Evolutionary conservation across 1,140 invertebrate species (phyloP).

Genomic region (Papilio glaucus): DNA sequence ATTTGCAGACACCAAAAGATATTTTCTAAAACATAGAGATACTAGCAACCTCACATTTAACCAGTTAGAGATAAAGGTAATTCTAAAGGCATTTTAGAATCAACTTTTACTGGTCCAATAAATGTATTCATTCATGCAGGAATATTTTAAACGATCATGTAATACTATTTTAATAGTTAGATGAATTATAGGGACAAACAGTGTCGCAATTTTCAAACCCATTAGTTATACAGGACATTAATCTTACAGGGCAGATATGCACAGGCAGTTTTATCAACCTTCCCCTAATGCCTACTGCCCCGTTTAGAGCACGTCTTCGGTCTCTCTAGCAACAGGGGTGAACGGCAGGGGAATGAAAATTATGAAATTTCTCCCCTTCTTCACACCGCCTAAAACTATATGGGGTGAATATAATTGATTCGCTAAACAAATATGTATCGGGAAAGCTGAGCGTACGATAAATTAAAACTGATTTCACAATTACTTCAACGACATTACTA

Average conservation of each 20-base stretch:
- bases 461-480: conserved; percentile 11
- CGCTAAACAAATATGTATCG: conserved; percentile 41
- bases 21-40: too few species aligned
- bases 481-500: neutral
- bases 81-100: too few species aligned
- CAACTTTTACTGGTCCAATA: too few species aligned
- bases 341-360: conserved; percentile 50
- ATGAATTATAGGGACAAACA: neutral
- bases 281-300: conserved; percentile 19
- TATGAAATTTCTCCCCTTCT: conserved; percentile 44
- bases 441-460: conserved; percentile 21
- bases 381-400: conserved; percentile 43
- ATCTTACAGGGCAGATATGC: neutral
- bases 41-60: too few species aligned
- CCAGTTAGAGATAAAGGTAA: too few species aligned
- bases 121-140: too few species aligned
- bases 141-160: too few species aligned
- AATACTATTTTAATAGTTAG: neutral
- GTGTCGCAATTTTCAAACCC: conserved; percentile 4
- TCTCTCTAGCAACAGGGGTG: conserved; percentile 36
- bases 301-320: conserved; percentile 22
- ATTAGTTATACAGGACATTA: conserved; percentile 6
- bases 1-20: too few species aligned
- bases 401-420: conserved; percentile 58
- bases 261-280: neutral